phyloP scores from a whole-genome alignment of 1,140 invertebrate genomes.

The Drosophila asahinai region DNA sequence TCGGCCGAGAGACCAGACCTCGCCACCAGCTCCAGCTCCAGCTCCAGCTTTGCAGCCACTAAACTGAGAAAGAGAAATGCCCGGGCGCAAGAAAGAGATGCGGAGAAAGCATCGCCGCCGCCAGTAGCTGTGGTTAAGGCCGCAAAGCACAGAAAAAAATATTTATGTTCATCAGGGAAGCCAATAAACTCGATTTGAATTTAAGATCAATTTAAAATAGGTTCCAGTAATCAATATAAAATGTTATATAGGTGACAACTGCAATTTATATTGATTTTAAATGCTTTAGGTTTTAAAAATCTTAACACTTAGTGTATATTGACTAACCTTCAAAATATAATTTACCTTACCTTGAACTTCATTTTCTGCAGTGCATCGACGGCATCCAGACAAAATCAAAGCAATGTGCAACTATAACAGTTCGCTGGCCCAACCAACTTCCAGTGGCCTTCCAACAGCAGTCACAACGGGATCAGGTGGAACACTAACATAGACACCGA shows the following conservation, averaged over 20 bases:
- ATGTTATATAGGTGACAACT: too few relatives aligned
- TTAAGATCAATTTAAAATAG: too few relatives aligned
- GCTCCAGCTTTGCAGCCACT: conserved; percentile 29
- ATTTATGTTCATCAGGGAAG: too few relatives aligned
- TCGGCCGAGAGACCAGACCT: conserved; percentile 37
- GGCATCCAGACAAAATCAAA: conserved; percentile 48
- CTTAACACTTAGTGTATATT: too few relatives aligned
- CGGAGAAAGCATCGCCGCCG: conserved; percentile 67
- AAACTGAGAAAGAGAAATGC: conserved; percentile 80
- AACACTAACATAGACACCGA: conserved; percentile 27
- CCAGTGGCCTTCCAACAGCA: conserved; percentile 23
- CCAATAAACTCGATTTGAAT: too few relatives aligned
- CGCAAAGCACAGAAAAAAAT: not conserved
- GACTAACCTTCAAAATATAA: too few relatives aligned
- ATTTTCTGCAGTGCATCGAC: not conserved
- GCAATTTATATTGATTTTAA: too few relatives aligned
- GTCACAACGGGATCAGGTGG: conserved; percentile 56
- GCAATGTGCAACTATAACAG: conserved; percentile 76
- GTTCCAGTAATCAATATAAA: too few relatives aligned
- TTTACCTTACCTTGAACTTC: not conserved
- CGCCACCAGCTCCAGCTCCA: conserved; percentile 14
- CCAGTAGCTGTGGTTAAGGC: conserved; percentile 1
- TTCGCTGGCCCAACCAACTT: conserved; percentile 50
- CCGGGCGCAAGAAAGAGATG: conserved; percentile 61
- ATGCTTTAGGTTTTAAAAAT: too few relatives aligned